Evolutionary conservation across 2,888 invertebrate genomes (phyloP), one percentile per base, ranked within the genome.

Genomic region (Phortica okadai): DNA sequence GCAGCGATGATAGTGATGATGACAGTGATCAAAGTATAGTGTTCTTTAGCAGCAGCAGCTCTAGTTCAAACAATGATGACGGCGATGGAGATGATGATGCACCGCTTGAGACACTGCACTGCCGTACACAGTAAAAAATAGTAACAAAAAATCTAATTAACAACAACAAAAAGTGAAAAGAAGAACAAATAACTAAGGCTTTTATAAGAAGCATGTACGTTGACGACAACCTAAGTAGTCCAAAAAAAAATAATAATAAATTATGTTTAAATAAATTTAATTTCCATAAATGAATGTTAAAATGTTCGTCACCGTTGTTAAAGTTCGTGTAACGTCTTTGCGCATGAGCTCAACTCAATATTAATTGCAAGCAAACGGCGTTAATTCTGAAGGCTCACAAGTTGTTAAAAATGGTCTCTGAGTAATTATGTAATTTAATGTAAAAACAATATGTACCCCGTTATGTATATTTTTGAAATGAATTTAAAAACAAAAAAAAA

Each of bases 91-190:
- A 81, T 16, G 82, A 76, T 25, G 81, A 77, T 54, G 78, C 83
- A 8, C 78, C 76, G 75, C 62, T 84, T 41, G 80, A 82, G 56
- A 67, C 80, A 11, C 74, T 85, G 42, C 80, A 83, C 59, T 90
- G 90, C 74, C 84, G 82, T 67, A 82, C 88, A 11, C 90, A 90
- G 82, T 91, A 59, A 59, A 59, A n/a, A 59, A 59, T 21, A 59
- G 16, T 7, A 59, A n/a, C 6, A 59, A 59, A 59, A 16, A 62
- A 56, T n/a, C 7, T 5, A 56, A 33, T 5, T 14, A 16, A 59
- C 16, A 59, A 16, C 16, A 59, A 62, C 10, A 50, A 50, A 8
- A 50, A 5, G 14, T 50, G 50, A 50, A 50, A 50, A 50, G 10
- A 2, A 50, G 8, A 11, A 14, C 8, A 50, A 50, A 50, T 50